A percentile compares a stretch with the other conserved stretches of the same genome.
phyloP scores from a whole-genome alignment of 1,140 invertebrate genomes.

The Cyrtorhinus lividipennis region DNA sequence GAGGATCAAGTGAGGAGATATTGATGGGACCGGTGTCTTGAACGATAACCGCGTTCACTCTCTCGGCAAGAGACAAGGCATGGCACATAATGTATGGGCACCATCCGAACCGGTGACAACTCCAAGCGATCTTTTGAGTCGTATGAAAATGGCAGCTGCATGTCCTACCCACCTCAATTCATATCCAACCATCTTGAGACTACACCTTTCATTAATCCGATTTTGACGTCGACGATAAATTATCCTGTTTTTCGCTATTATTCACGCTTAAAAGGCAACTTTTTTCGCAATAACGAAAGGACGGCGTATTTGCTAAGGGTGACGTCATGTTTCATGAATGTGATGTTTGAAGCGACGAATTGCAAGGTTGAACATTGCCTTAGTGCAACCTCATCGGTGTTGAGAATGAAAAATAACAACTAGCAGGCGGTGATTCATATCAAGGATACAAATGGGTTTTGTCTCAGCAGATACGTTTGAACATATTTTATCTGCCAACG shows the following conservation, averaged over 20 bases:
- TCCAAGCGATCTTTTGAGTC: background rate
- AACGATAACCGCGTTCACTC: background rate
- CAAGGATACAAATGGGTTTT: no score
- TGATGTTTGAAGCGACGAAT: no score
- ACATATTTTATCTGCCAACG: no score
- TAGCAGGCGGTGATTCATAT: no score
- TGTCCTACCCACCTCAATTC: background rate
- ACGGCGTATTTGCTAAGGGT: no score
- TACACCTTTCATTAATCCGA: background rate
- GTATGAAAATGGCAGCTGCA: background rate
- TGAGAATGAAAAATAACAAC: no score
- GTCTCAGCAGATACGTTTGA: no score
- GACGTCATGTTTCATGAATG: no score
- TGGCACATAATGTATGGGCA: background rate
- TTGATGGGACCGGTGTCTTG: background rate
- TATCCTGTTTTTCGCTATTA: background rate
- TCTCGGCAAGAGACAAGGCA: background rate
- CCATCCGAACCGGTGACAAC: background rate
- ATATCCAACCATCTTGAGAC: background rate
- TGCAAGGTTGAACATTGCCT: no score
- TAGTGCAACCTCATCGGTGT: no score
- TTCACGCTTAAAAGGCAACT: background rate
- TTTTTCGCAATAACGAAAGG: no score
- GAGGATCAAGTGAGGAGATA: no score
- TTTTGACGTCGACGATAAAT: background rate